Base-by-base conservation (phyloP, 2,113 vertebrate species). In the Tenrec ecaudatus region DNA sequence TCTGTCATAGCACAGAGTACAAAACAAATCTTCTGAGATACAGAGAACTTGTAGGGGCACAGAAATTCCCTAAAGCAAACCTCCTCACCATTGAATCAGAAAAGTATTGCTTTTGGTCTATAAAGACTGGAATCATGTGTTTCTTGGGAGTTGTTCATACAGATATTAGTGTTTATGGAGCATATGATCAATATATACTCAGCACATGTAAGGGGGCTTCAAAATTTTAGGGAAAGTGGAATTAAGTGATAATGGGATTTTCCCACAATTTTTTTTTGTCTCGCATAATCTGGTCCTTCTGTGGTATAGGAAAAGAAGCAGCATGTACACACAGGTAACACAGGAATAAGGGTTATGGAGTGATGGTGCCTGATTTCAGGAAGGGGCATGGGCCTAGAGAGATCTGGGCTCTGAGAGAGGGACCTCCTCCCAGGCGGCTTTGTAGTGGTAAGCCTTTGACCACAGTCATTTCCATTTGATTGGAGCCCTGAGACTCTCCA, bases 1-100 rank as follows among this genome's bases (percentile, higher is more conserved):
- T 93, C 31, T 33, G 3, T 85, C 14, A 20, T 83, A 60, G 27
- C 25, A 89, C 40, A 77, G 33, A 38, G n/a, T 6, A 14, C 27
- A 47, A 5, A 77, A 40, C 57, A 66, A 17, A 20, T n/a, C 20
- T 90, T 83, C 88, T 77, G 75, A 93, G n/a, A 80, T 81, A 58
- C 79, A 36, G 11, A 6, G 73, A 60, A 53, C 4, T 57, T 73
- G 10, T 53, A 80, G 5, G 47, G 23, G 62, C 81, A 88, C 20
- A 77, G 16, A 62, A 84, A 57, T 36, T 82, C 14, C 10, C 29
- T 47, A 43, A 68, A 60, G 40, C n/a, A 40, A 71, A 75, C 5
- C 33, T 27, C 33, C 33, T 40, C 83, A 62, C 71, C 58, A 71
- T 85, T 86, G 33, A 80, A 69, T 33, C 23, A 89, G 79, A 73